Evolutionary conservation across 2,113 vertebrate genomes (phyloP), one percentile per base, ranked within the genome.

Genomic region (Neomonachus schauinslandi): DNA sequence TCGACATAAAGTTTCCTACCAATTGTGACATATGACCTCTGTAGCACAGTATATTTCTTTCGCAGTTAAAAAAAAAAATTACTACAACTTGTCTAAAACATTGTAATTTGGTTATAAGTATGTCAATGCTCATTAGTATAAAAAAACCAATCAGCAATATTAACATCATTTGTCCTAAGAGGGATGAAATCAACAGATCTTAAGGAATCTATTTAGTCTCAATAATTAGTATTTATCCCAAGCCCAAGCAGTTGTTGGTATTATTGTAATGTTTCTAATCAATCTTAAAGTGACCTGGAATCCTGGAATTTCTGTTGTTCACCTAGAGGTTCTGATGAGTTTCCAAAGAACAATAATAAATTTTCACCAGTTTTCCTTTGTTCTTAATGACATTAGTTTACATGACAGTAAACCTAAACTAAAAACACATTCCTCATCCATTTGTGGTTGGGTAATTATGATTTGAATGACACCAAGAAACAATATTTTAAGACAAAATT

Each of bases 1-100:
- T 89, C 88, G 49, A 97, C 72, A 53, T 67, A 86, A 89, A 61
- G 16, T 80, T 94, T 91, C 19, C 33, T 82, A 97, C 74, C 22
- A 95, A 51, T 26, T 79, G 59, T 10, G 22, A 89, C 18, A 21
- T 67, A 42, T 74, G 49, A 86, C 11, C 28, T 95, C 72, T 74
- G 28, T 14, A 67, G 42, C 39, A 94, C 1, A 92, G 15, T 89
- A 39, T 19, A 80, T 90, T 67, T 24, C 11, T 89, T 89, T 61
- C 18, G 8, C 19, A 92, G 26, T 63, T 39, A 77, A 71, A 81
- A 92, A 81, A 39, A 85, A 53, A 90, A 33, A 83, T 88, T 83
- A 42, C n/a, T 92, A 65, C 19, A 92, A 71, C 24, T 77, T 83
- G 4, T 39, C 74, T 94, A 67, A 92, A 49, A 76, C 74, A 4